A percentile compares a stretch with the other conserved stretches of the same genome.
Evolutionary conservation across 2,888 invertebrate genomes (phyloP).

Genomic region (Epinotia nisella): DNA sequence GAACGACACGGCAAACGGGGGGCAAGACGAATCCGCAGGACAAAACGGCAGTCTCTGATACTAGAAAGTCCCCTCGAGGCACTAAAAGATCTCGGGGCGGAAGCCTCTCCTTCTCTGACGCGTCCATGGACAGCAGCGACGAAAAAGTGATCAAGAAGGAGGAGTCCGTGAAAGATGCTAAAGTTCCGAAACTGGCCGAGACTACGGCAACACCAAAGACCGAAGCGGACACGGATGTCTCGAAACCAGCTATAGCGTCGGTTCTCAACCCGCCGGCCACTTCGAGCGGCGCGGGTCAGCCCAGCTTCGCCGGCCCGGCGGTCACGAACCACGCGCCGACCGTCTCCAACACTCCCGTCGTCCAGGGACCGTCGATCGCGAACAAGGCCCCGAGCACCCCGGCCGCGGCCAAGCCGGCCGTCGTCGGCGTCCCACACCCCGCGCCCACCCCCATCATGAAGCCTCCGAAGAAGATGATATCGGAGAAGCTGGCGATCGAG

Average conservation of each 20-base stretch:
- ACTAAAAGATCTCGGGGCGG: slow-evolving; percentile 86
- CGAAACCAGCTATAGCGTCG: slow-evolving; percentile 43
- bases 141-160: slow-evolving; percentile 77
- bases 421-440: slow-evolving; percentile 38
- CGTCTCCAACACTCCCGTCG: slow-evolving; percentile 3
- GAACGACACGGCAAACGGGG: slow-evolving; percentile 84
- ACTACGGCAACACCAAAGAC: slow-evolving; percentile 50
- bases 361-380: slow-evolving; percentile 1
- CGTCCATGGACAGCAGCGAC: slow-evolving; percentile 86
- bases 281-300: slow-evolving; percentile 44
- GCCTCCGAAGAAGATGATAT: slow-evolving; percentile 78
- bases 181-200: slow-evolving; percentile 63
- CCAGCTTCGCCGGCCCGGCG: slow-evolving; percentile 43
- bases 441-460: slow-evolving; percentile 71
- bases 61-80: slow-evolving; percentile 87
- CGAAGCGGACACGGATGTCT: slow-evolving; percentile 47
- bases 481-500: slow-evolving; percentile 73
- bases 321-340: slow-evolving; percentile 48
- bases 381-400: slow-evolving; percentile 38
- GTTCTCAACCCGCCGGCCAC: slow-evolving; percentile 28
- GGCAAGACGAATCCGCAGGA: slow-evolving; percentile 62
- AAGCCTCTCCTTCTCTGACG: slow-evolving; percentile 84
- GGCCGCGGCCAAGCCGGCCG: slow-evolving; percentile 30
- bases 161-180: slow-evolving; percentile 62
- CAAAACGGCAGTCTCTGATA: slow-evolving; percentile 63